Conservation (phyloP, 2,113 vertebrate species). For the Archilochus colubris region DNA sequence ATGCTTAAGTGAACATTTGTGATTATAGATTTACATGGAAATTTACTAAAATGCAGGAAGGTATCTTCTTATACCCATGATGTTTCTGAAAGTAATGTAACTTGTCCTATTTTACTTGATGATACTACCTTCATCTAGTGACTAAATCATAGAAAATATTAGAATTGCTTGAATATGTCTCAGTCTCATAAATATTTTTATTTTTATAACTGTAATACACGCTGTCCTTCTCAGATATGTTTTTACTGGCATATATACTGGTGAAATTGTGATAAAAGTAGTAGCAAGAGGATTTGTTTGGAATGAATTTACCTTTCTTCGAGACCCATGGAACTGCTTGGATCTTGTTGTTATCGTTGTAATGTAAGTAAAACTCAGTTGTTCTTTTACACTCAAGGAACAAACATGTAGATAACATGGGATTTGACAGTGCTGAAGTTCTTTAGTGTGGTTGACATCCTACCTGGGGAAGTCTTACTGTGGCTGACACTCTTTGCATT, state of each 20-base stretch:
- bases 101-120: not conserved
- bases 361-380: constrained; percentile 81
- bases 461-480: not conserved
- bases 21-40: not conserved
- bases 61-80: not conserved
- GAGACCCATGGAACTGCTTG: constrained; percentile 94
- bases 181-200: not conserved
- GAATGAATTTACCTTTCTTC: constrained; percentile 90
- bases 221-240: constrained; percentile 75
- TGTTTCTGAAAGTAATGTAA: not conserved
- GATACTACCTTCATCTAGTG: not conserved
- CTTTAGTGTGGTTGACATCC: not conserved
- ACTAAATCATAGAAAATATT: not conserved
- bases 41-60: not conserved
- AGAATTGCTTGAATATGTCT: not conserved
- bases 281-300: constrained; percentile 89
- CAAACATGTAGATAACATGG: not conserved
- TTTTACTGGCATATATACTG: constrained; percentile 90
- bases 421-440: not conserved
- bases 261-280: constrained; percentile 90
- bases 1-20: not conserved
- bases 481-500: not conserved
- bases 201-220: constrained; percentile 29
- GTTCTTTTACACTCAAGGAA: not conserved
- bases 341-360: constrained; percentile 86